Base-by-base conservation (phyloP, 2,797 vertebrate species). In the Merluccius polli region DNA sequence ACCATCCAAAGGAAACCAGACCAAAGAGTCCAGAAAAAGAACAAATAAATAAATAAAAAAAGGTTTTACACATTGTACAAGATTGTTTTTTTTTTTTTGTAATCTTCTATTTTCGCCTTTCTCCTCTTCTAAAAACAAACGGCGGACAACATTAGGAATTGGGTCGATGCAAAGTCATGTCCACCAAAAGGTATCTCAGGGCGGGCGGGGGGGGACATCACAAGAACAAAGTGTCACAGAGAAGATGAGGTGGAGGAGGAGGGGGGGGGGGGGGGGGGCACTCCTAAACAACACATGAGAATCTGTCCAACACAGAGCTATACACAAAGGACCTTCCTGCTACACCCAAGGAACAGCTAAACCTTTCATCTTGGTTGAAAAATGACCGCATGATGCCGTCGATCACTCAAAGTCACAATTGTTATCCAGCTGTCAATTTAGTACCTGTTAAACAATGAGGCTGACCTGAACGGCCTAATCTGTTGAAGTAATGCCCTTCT, bases 1-100 rank as follows among this genome's bases (percentile, higher is more conserved):
- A 94, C 93, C 93, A 91, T 90, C 83, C 86, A 93, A 91, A 89
- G 83, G 74, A 90, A 90, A 88, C 84, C 83, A 84, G 90, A 91
- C 85, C 83, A 91, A 90, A 91, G 88, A 89, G 86, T 89, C 83
- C 86, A 87, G 85, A 83, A 70, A 76, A 83, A 78, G 69, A 80
- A 59, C 85, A 75, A 77, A 78, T 74, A 71, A 78, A 63, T 59
- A 44, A 80, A 27, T 30, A 81, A 76, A 78, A 70, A 79, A 83
- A 84, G 75, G 38, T 91, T 90, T 82, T 90, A 89, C 90, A 92
- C 91, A 90, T 90, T 92, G 76, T 90, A 92, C 91, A 92, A 89
- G 87, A 80, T 89, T 89, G 86, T 75, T 76, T 87, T 87, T 83
- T 87, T 83, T 81, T 85, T 73, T 78, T 82, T 78, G 83, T 38